A percentile compares a stretch with the other conserved stretches of the same genome.
Conservation (phyloP, 2,888 invertebrate species). For the Acrocyrtus sp. region DNA sequence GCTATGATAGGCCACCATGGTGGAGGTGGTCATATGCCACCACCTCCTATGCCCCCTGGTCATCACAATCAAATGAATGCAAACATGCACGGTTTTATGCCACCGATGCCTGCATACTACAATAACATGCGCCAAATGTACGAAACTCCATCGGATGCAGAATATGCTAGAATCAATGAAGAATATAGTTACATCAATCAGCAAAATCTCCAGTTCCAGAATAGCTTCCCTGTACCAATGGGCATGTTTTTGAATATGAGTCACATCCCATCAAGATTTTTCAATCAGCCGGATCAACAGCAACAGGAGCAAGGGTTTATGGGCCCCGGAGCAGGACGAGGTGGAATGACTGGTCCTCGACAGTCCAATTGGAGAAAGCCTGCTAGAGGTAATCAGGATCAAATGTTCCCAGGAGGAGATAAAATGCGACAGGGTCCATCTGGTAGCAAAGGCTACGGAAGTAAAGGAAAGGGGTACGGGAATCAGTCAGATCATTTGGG, state of each 20-base stretch:
- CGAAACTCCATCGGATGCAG: slow-evolving; percentile 30
- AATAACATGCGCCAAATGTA: slow-evolving; percentile 52
- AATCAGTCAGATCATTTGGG: slow-evolving; percentile 52
- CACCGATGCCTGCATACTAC: slow-evolving; percentile 61
- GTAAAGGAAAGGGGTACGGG: slow-evolving; percentile 10
- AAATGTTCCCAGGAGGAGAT: slow-evolving; percentile 16
- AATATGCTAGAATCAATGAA: slow-evolving; percentile 52
- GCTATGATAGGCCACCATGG: background rate
- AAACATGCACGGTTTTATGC: slow-evolving; percentile 69
- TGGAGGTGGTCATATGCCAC: slow-evolving; percentile 65
- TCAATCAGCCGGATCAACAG: slow-evolving; percentile 71
- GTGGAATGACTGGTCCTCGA: slow-evolving; percentile 14
- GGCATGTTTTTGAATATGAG: slow-evolving; percentile 95
- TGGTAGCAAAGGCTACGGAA: background rate
- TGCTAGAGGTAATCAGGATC: background rate
- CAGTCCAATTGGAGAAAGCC: slow-evolving; percentile 20
- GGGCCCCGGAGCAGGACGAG: slow-evolving; percentile 11
- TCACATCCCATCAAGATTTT: slow-evolving; percentile 79
- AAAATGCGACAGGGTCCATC: background rate
- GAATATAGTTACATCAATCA: slow-evolving; percentile 56
- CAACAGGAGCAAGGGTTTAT: slow-evolving; percentile 15
- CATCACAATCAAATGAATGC: slow-evolving; percentile 67
- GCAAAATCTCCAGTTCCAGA: slow-evolving; percentile 65
- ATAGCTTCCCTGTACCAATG: slow-evolving; percentile 87
- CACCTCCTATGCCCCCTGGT: slow-evolving; percentile 20